A percentile compares a stretch with the other conserved stretches of the same genome.
These are phyloP conservation scores for Eledona agricola DNA, from an alignment of 2,888 invertebrate species.

Conservation along the genomic window DNA sequence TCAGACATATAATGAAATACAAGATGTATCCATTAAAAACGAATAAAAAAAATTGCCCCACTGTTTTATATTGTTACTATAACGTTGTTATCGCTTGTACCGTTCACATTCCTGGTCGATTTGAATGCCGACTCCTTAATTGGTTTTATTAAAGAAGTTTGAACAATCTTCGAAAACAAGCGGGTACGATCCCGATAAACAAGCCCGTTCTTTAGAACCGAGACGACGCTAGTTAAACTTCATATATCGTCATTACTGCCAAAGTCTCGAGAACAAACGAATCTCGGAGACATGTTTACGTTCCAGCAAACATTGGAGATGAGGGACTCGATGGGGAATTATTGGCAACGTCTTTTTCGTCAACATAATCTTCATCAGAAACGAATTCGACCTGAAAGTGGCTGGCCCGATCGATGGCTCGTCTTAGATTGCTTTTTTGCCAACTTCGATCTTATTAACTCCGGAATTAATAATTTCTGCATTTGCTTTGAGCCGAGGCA, in stretches of 20 bases:
- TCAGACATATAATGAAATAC: no score
- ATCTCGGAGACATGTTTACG: constrained; percentile 49
- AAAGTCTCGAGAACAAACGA: constrained; percentile 48
- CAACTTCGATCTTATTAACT: constrained; percentile 19
- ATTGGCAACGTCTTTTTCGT: constrained; percentile 41
- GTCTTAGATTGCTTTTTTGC: constrained; percentile 25
- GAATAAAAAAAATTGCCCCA: no score
- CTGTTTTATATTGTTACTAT: no score
- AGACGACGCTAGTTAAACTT: constrained; percentile 43
- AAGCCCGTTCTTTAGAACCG: constrained; percentile 31
- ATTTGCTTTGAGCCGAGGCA: constrained; percentile 16
- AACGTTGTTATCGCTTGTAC: no score
- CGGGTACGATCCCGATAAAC: constrained; percentile 35
- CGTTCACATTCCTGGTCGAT: no score
- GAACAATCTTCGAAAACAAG: constrained; percentile 32
- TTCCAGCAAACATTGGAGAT: constrained; percentile 48
- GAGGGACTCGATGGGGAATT: constrained; percentile 46
- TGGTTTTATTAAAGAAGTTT: constrained; percentile 20
- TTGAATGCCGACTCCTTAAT: constrained; percentile 23
- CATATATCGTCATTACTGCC: constrained; percentile 49
- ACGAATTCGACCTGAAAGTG: constrained; percentile 31
- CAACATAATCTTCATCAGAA: constrained; percentile 34
- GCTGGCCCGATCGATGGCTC: constrained; percentile 20
- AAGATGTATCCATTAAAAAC: no score
- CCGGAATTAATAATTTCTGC: constrained; percentile 25